phyloP scores from a whole-genome alignment of 2,888 invertebrate species.

The Galeopsomyia nigrocyanea region DNA sequence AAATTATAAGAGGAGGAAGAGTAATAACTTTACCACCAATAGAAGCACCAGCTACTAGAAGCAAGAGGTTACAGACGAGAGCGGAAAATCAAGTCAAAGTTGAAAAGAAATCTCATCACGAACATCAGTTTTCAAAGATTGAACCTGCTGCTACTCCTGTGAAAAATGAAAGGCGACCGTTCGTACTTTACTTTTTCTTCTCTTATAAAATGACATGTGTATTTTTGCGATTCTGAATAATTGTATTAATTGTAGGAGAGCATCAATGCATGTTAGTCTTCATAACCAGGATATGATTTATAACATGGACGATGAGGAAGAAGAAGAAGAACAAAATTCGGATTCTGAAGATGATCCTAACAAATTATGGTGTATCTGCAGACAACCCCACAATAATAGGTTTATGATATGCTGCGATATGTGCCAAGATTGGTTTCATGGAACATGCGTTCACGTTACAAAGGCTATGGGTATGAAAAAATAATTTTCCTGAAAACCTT shows the following conservation, averaged over 20 bases:
- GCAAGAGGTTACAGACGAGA: slow-evolving; percentile 73
- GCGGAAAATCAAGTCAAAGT: slow-evolving; percentile 43
- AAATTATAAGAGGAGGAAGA: slow-evolving; percentile 82
- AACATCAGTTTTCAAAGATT: slow-evolving; percentile 19
- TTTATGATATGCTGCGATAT: slow-evolving; percentile 98
- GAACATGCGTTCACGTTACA: slow-evolving; percentile 95
- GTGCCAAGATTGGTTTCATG: slow-evolving; percentile 98
- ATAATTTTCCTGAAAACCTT: neutral
- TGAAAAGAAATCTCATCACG: slow-evolving; percentile 23
- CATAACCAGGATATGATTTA: slow-evolving; percentile 48
- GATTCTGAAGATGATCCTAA: slow-evolving; percentile 95
- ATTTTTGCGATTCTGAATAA: neutral
- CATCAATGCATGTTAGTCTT: slow-evolving; percentile 28
- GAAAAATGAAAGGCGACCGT: slow-evolving; percentile 45
- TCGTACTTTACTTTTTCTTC: slow-evolving; percentile 7
- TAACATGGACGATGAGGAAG: slow-evolving; percentile 70
- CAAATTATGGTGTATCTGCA: slow-evolving; percentile 95
- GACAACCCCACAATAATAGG: slow-evolving; percentile 93
- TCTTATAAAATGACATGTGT: slow-evolving; percentile 2
- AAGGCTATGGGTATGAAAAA: slow-evolving; percentile 80
- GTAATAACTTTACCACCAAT: slow-evolving; percentile 85
- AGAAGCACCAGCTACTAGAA: slow-evolving; percentile 85
- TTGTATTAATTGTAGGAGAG: slow-evolving; percentile 45
- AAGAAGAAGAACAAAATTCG: slow-evolving; percentile 73
- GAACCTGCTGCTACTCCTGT: slow-evolving; percentile 32